Base-by-base conservation (phyloP, 2,113 vertebrate species). In the Syngnathus floridae region DNA sequence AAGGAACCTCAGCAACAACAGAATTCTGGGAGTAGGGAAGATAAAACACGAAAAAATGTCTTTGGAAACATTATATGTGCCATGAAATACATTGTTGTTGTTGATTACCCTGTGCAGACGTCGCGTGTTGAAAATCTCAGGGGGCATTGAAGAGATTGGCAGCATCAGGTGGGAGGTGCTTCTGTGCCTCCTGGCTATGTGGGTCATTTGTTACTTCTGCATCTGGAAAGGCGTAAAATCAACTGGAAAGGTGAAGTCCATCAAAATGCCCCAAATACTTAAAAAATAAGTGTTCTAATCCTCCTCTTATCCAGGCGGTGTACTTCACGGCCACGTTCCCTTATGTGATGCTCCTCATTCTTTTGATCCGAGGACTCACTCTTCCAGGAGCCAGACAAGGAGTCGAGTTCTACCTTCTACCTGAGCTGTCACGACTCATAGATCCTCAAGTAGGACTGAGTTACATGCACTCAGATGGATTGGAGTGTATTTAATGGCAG, bases 191-290 rank as follows among this genome's bases (percentile, higher is more conserved):
- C 57, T 97, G 58, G 74, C 79, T 0, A 90, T 94, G 0, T 98
- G 95, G 96, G 76, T 95, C 67, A 71, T 90, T 73, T 98, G 95
- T 43, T 98, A 97, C 89, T 97, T 98, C 76, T 96, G 94, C 76
- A 91, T 95, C 64, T 97, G 95, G 95, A 98, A 98, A 88, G 95
- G 95, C 0, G 93, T 97, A 78, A 94, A 90, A 73, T 95, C 95
- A 62, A 95, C 94, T 0, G 96, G 96, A 77, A 98, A 98, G 93
- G 96, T 97, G 69, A 91, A 49, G 43, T 19, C 43, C 31, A 36
- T 35, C n/a, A 69, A 52, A 35, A 3, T 26, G 10, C 38, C 0
- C 6, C 57, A 19, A 31, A 5, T 52, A 52, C 49, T 36, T 2
- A 11, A 0, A 52, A 22, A 52, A 22, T 1, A 4, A 54, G 3